These are phyloP conservation scores for Corythornis vintsioides DNA, from an alignment of 2,113 vertebrate species.

Conservation along the genomic window DNA sequence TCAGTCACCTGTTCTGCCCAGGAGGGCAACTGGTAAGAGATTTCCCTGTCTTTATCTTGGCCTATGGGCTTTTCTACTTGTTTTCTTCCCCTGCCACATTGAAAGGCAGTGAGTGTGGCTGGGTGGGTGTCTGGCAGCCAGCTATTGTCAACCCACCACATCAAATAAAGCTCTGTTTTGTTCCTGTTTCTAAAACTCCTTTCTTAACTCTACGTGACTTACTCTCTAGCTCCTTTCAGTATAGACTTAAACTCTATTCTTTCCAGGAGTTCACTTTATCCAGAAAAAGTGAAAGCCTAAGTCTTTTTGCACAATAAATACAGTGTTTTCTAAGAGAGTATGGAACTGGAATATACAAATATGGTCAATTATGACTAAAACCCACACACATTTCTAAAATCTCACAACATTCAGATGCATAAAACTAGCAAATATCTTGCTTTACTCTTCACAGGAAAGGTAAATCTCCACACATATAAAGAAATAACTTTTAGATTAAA, in stretches of 20 bases:
- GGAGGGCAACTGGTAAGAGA: neutral
- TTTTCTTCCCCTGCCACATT: neutral
- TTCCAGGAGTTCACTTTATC: neutral
- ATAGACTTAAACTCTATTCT: neutral
- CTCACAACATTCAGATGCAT: neutral
- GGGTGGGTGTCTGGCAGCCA: neutral
- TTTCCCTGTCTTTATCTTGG: neutral
- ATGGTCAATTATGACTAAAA: neutral
- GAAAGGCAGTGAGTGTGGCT: neutral
- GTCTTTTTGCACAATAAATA: neutral
- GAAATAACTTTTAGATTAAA: neutral
- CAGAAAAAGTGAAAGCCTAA: neutral
- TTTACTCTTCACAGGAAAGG: neutral
- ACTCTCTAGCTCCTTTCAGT: neutral
- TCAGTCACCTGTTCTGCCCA: fast-evolving
- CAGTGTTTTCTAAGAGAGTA: neutral
- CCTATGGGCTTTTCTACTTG: neutral
- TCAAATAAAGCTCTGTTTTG: neutral
- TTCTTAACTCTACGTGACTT: neutral
- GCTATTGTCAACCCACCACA: neutral
- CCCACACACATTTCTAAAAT: neutral
- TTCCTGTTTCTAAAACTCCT: neutral
- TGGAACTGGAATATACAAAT: neutral
- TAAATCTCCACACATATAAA: neutral
- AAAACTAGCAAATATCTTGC: neutral